Conservation (phyloP, 2,797 vertebrate species). For the Danio tinwini region DNA sequence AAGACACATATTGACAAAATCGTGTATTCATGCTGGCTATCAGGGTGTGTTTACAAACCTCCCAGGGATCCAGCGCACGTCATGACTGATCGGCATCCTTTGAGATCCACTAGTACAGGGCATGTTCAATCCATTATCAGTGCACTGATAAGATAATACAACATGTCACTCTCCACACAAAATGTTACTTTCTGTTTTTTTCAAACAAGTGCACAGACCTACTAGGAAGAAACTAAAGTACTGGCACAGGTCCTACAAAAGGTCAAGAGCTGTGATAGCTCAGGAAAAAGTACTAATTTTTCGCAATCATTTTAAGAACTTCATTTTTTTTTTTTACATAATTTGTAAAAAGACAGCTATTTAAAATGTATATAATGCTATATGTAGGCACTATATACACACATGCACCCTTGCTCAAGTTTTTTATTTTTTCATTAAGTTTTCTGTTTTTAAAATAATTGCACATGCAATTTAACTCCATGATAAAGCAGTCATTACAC, state of each 20-base stretch:
- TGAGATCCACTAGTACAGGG: constrained; percentile 31
- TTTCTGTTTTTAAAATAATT: too few species aligned
- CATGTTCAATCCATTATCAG: constrained; percentile 23
- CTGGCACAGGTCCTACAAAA: neutral
- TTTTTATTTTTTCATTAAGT: too few species aligned
- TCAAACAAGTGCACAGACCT: neutral
- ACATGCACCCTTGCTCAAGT: too few species aligned
- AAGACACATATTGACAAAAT: constrained; percentile 10
- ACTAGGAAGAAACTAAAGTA: neutral
- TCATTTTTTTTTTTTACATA: too few species aligned
- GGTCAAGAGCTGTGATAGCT: neutral
- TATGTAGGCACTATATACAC: too few species aligned
- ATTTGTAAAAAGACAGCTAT: too few species aligned
- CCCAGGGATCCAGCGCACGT: neutral
- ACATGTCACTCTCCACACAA: neutral
- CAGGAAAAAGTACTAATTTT: neutral
- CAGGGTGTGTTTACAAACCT: constrained; percentile 17
- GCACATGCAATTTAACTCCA: too few species aligned
- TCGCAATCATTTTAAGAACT: too few species aligned
- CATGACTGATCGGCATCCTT: constrained; percentile 18
- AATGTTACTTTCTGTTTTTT: constrained; percentile 16
- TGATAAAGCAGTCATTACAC: too few species aligned
- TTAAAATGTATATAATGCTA: too few species aligned
- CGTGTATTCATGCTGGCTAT: constrained; percentile 19
- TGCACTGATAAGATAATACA: constrained; percentile 35